A percentile compares a stretch with the other conserved stretches of the same genome.
Evolutionary conservation across 1,140 invertebrate genomes (phyloP).

Genomic region (Physella acuta): DNA sequence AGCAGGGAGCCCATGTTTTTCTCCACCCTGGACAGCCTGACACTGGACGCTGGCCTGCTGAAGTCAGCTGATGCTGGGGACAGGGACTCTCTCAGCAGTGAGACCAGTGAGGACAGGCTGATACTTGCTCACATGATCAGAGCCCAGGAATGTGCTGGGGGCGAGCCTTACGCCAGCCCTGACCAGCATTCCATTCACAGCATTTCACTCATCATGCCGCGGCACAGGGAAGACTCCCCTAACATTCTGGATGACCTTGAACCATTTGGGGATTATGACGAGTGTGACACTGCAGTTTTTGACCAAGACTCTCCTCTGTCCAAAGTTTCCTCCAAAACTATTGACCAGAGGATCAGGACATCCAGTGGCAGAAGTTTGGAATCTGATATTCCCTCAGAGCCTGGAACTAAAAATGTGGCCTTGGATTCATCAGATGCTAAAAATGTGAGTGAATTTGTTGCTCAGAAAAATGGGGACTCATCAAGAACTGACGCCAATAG

Average conservation of each 20-base stretch:
- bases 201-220: slow-evolving; percentile 25
- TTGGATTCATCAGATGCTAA: not conserved
- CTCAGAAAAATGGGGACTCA: no score
- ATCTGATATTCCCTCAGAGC: not conserved
- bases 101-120: slow-evolving; percentile 27
- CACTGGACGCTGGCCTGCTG: slow-evolving; percentile 7
- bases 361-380: not conserved
- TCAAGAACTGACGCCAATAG: no score
- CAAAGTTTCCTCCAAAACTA: slow-evolving; percentile 4
- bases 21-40: slow-evolving; percentile 36
- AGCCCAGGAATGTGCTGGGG: slow-evolving; percentile 26
- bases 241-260: slow-evolving; percentile 13
- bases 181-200: slow-evolving; percentile 43
- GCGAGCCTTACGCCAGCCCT: slow-evolving; percentile 18
- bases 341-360: not conserved
- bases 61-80: slow-evolving; percentile 4
- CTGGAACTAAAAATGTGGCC: no score
- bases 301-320: not conserved
- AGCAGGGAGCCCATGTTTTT: slow-evolving; percentile 43
- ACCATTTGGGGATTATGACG: not conserved
- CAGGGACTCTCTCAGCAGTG: slow-evolving; percentile 24
- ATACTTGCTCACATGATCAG: not conserved
- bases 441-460: no score
- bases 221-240: slow-evolving; percentile 7
- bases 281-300: no score